Evolutionary conservation across 2,888 invertebrate species (phyloP).

Genomic region (Bellardia pandia): DNA sequence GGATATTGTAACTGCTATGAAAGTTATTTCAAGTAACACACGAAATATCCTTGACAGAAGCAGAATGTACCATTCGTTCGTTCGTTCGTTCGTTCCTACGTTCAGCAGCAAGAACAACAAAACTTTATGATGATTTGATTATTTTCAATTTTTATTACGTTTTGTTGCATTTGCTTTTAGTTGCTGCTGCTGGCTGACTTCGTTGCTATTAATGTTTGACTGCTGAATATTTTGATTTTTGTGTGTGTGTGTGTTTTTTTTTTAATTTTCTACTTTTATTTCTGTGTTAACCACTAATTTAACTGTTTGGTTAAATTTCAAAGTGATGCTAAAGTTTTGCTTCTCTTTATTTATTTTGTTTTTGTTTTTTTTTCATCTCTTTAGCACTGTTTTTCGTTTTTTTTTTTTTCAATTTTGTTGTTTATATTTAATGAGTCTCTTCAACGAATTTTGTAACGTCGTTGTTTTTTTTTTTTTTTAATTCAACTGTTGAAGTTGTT

Average conservation of each 20-base stretch:
- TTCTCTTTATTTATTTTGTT: neutral
- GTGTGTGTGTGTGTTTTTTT: neutral
- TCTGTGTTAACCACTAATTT: conserved; percentile 58
- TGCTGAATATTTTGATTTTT: conserved; percentile 12
- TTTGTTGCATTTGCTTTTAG: conserved; percentile 4
- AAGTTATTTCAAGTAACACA: conserved; percentile 39
- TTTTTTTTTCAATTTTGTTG: conserved; percentile 10
- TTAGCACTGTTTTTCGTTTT: neutral
- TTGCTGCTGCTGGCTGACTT: neutral
- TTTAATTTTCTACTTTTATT: conserved; percentile 21
- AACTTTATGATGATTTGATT: conserved; percentile 46
- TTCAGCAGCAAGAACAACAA: neutral
- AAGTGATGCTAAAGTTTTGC: conserved; percentile 43
- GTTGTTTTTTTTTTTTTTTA: conserved; percentile 27
- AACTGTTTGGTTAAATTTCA: conserved; percentile 50
- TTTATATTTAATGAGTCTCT: conserved; percentile 60
- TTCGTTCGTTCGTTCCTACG: too few species aligned
- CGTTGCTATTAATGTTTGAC: neutral
- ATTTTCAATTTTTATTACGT: conserved; percentile 32
- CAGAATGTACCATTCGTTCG: too few species aligned
- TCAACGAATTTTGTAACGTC: conserved; percentile 36
- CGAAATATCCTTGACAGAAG: conserved; percentile 18
- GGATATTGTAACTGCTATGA: conserved; percentile 61
- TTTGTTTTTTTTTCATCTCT: neutral
- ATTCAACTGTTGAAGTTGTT: conserved; percentile 58